Conservation (phyloP, 2,797 vertebrate species). For the Galago senegalensis region DNA sequence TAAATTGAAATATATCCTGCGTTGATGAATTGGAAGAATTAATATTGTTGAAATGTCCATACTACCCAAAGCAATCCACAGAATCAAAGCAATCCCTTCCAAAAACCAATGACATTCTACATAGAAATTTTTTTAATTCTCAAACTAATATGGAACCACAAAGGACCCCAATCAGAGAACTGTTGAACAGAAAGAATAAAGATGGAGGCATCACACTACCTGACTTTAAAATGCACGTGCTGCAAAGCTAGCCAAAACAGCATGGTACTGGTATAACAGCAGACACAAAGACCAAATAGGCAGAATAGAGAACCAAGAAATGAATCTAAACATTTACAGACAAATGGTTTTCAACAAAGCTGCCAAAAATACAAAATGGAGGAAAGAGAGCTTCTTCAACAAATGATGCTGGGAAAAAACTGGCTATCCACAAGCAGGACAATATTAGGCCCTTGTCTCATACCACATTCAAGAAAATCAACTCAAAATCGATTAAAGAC, state of each 20-base stretch:
- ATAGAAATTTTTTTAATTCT: background rate
- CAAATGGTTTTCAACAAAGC: background rate
- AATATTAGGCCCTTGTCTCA: background rate
- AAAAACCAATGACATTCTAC: background rate
- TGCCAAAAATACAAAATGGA: background rate
- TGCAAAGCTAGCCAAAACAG: background rate
- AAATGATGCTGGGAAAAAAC: background rate
- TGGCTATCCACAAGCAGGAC: background rate
- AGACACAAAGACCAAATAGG: background rate
- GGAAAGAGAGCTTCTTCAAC: background rate
- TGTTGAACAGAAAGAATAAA: background rate
- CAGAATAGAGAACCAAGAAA: background rate
- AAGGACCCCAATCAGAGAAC: background rate
- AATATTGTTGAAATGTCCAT: background rate
- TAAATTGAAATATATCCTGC: background rate
- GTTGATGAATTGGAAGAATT: background rate
- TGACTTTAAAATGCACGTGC: background rate
- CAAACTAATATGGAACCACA: background rate
- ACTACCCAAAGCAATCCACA: background rate
- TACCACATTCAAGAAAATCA: background rate
- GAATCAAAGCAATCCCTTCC: background rate
- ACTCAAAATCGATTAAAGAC: background rate
- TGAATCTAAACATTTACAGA: background rate
- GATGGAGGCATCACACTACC: background rate
- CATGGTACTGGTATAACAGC: background rate